Percentiles rank a stretch among this genome's conserved stretches.
Evolutionary conservation across 53 echinoderm and acorn worm genomes (phyloP).

Genomic region (Henricia sp.): DNA sequence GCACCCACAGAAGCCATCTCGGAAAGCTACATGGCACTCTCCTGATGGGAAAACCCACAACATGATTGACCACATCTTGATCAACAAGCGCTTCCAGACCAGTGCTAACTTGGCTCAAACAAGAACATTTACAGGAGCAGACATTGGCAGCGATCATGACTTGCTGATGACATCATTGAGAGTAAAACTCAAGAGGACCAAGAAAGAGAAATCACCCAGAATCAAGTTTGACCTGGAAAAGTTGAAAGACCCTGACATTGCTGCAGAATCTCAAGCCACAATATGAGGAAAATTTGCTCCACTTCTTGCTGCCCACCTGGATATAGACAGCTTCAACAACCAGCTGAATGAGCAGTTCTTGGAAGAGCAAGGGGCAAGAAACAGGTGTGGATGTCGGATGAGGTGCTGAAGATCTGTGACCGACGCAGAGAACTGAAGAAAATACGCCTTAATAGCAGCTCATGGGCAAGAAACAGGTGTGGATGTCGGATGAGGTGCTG

Average conservation of each 20-base stretch:
- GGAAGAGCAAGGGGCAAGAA: neutral
- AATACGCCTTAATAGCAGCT: neutral
- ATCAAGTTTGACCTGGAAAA: constrained; percentile 45
- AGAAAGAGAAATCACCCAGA: neutral
- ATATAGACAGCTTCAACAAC: neutral
- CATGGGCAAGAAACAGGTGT: neutral
- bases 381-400: neutral
- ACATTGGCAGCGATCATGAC: constrained; percentile 57
- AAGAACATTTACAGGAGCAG: constrained; percentile 28
- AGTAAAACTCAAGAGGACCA: constrained; percentile 19
- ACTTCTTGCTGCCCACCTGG: neutral
- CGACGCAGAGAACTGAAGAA: neutral
- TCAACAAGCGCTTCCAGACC: constrained; percentile 44
- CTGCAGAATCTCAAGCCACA: constrained; percentile 5
- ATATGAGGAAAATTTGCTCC: constrained; percentile 47
- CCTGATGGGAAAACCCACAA: constrained; percentile 21
- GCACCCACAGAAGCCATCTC: constrained; percentile 14
- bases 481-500: constrained; percentile 17
- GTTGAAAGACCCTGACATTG: constrained; percentile 39
- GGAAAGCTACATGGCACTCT: constrained; percentile 12
- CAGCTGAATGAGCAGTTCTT: neutral
- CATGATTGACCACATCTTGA: constrained; percentile 67
- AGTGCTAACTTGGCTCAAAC: constrained; percentile 35
- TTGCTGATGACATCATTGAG: constrained; percentile 24
- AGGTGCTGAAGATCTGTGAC: constrained; percentile 14